phyloP scores from a whole-genome alignment of 53 echinoderm and acorn worm genomes.

The Patiria pectinifera region DNA sequence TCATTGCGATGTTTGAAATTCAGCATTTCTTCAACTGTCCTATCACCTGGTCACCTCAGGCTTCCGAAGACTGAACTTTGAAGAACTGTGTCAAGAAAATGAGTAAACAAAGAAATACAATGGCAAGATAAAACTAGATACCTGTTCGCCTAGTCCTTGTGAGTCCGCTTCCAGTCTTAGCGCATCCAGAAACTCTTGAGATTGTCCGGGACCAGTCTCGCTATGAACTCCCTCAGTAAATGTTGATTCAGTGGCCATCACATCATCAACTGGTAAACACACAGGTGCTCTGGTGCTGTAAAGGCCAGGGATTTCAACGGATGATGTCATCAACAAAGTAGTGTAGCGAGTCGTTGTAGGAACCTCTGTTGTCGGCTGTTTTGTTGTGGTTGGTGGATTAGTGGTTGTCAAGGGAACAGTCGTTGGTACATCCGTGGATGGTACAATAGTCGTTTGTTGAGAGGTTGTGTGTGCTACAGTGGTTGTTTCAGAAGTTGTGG shows the following conservation, averaged over 20 bases:
- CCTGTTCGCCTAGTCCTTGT: background rate
- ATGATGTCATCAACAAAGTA: background rate
- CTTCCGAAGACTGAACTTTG: too few relatives aligned
- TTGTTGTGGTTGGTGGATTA: background rate
- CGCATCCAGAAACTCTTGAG: background rate
- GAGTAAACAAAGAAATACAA: background rate
- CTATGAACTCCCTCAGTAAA: background rate
- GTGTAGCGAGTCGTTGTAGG: background rate
- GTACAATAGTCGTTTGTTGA: background rate
- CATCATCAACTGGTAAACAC: background rate
- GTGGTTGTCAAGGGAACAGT: background rate
- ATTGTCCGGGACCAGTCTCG: background rate
- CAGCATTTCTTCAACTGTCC: too few relatives aligned
- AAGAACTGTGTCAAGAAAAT: background rate
- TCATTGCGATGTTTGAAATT: too few relatives aligned
- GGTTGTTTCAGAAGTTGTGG: background rate
- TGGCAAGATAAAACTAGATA: background rate
- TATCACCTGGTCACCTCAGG: too few relatives aligned
- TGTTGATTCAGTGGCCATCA: background rate
- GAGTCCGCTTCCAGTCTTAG: background rate
- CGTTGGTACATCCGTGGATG: background rate
- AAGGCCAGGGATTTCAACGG: background rate
- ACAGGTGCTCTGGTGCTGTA: background rate
- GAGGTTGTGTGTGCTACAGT: background rate
- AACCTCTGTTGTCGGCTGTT: background rate